These are phyloP conservation scores for Odobenus rosmarus DNA, from an alignment of 2,113 vertebrate species.

Conservation along the genomic window DNA sequence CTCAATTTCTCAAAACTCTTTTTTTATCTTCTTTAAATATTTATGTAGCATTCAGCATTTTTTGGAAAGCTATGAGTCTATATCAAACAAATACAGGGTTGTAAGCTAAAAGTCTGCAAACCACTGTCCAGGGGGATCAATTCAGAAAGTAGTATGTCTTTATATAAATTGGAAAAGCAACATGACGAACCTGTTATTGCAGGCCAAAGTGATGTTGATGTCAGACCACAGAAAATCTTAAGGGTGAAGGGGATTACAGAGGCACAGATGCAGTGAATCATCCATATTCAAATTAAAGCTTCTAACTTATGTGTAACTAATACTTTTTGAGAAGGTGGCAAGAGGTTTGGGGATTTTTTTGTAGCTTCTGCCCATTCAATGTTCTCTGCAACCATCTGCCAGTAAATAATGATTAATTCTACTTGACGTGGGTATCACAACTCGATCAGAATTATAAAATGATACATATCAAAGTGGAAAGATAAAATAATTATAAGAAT, in stretches of 20 bases:
- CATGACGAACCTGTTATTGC: neutral
- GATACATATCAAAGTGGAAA: neutral
- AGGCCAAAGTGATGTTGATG: neutral
- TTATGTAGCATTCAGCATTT: neutral
- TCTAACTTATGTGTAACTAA: neutral
- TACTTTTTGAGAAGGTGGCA: neutral
- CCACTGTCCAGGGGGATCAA: neutral
- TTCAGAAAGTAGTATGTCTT: neutral
- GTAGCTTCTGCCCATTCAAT: neutral
- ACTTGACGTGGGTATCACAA: neutral
- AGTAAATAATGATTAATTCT: slow-evolving; percentile 8
- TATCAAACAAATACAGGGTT: neutral
- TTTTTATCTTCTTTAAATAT: slow-evolving; percentile 23
- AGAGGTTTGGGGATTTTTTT: neutral
- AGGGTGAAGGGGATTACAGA: neutral
- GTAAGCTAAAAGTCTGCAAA: slow-evolving; percentile 4
- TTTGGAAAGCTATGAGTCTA: neutral
- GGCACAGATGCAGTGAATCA: neutral
- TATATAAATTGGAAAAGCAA: neutral
- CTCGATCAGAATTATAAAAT: neutral
- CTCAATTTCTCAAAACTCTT: slow-evolving; percentile 18
- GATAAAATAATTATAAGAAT: neutral
- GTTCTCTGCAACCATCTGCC: slow-evolving; percentile 46
- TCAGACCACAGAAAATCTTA: neutral
- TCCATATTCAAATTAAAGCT: neutral